Evolutionary conservation across 2,113 vertebrate species (phyloP).

Genomic region (Ancistrus triradiatus): DNA sequence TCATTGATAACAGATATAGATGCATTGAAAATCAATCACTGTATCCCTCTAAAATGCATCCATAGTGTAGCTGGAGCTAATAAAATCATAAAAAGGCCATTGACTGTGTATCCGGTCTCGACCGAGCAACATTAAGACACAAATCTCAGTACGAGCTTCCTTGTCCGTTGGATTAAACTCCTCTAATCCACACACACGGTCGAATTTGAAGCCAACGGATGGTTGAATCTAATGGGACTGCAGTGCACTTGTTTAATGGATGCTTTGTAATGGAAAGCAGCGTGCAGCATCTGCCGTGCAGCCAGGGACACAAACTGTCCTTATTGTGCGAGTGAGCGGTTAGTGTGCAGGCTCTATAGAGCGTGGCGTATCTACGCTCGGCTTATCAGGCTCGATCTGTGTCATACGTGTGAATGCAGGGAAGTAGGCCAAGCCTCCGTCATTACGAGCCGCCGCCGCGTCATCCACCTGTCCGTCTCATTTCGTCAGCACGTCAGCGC

Average conservation of each 20-base stretch:
- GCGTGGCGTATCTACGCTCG: conserved; percentile 56
- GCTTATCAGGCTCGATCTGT: conserved; percentile 49
- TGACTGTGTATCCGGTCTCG: no score
- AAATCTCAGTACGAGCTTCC: no score
- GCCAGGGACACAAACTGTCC: background rate
- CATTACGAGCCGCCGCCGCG: background rate
- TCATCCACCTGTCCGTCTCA: conserved; percentile 1
- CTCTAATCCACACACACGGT: background rate
- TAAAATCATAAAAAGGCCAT: no score
- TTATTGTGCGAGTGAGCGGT: background rate
- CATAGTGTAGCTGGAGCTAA: no score
- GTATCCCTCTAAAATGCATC: no score
- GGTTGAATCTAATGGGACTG: background rate
- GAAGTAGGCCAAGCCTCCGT: conserved; percentile 5
- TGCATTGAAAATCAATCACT: no score
- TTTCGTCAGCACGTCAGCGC: background rate
- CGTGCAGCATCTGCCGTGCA: conserved; percentile 9
- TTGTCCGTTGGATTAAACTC: no score
- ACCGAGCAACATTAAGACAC: no score
- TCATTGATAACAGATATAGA: no score
- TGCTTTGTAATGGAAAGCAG: conserved; percentile 26
- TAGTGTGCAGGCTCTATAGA: conserved; percentile 8
- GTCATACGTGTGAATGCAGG: conserved; percentile 23
- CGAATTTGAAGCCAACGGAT: background rate
- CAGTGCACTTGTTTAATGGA: conserved; percentile 3